Evolutionary conservation across 2,797 vertebrate species (phyloP).

Genomic region (Pangasius krempfi): DNA sequence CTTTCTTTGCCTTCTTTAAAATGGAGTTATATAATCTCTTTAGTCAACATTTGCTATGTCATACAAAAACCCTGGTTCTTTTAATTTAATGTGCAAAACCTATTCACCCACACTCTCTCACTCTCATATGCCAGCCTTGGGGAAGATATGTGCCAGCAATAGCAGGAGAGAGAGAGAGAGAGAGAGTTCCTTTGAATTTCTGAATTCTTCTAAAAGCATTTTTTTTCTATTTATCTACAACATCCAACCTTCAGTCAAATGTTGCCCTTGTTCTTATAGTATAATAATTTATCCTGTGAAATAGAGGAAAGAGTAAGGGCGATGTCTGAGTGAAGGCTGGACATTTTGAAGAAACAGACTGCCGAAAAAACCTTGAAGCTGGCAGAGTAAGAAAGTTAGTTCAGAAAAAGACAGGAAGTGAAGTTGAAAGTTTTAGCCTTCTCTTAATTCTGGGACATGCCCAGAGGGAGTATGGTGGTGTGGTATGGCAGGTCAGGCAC

Average conservation of each 20-base stretch:
- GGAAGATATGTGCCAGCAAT: conserved; percentile 19
- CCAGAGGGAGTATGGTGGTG: conserved; percentile 40
- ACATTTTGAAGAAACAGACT: not conserved
- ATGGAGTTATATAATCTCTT: conserved; percentile 31
- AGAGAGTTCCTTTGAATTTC: not conserved
- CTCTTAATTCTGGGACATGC: conserved; percentile 25
- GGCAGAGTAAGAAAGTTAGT: not conserved
- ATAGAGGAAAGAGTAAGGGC: not conserved
- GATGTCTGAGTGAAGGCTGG: not conserved
- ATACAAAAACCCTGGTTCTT: not conserved
- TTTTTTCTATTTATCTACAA: not conserved
- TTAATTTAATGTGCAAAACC: not conserved
- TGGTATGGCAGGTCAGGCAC: conserved; percentile 26
- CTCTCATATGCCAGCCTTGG: not conserved
- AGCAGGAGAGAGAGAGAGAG: not conserved
- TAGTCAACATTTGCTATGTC: conserved; percentile 11
- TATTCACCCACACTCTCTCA: conserved; percentile 16
- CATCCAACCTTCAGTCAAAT: not conserved
- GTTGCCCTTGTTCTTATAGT: not conserved
- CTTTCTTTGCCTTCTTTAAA: conserved; percentile 25
- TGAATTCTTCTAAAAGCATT: conserved; percentile 41
- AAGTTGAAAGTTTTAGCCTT: conserved; percentile 18
- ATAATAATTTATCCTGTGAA: conserved; percentile 17
- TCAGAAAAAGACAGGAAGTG: not conserved
- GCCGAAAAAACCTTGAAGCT: not conserved